Conservation (phyloP, 2,888 invertebrate genomes). For the Ptychoptera albimana region DNA sequence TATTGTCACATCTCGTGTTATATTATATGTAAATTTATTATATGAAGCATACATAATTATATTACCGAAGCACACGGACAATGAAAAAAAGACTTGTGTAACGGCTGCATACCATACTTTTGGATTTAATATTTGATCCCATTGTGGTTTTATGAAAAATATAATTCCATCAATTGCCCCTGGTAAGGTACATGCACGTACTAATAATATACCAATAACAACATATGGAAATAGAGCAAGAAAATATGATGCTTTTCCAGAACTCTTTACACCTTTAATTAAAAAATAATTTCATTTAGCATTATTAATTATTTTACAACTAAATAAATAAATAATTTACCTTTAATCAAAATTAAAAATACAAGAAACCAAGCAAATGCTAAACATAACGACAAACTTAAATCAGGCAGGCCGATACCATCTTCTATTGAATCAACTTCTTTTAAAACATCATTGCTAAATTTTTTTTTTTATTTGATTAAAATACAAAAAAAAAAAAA, state of each 20-base stretch:
- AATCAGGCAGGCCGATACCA: conserved; percentile 39
- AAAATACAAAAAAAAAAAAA: neutral
- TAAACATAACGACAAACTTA: conserved; percentile 36
- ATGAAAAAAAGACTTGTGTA: conserved; percentile 45
- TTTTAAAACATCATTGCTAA: conserved; percentile 35
- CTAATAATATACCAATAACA: conserved; percentile 44
- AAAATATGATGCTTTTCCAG: conserved; percentile 56
- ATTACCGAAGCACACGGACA: conserved; percentile 44
- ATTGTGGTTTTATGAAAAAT: conserved; percentile 48
- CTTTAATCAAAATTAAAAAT: conserved; percentile 35
- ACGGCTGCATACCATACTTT: conserved; percentile 48
- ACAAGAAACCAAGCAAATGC: conserved; percentile 36
- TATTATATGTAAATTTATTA: conserved; percentile 42
- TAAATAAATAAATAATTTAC: no score
- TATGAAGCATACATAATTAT: conserved; percentile 46
- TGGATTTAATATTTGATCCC: conserved; percentile 43
- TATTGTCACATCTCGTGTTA: conserved; percentile 37
- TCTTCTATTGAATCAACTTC: conserved; percentile 33
- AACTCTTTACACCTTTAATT: conserved; percentile 45
- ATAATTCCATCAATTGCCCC: conserved; percentile 44
- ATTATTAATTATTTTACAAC: no score
- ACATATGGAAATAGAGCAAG: conserved; percentile 57
- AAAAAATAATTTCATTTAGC: no score
- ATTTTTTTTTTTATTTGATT: conserved; percentile 2
- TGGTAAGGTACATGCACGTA: conserved; percentile 41